Conservation (phyloP, 2,797 vertebrate species). For the Gymnocypris eckloni region DNA sequence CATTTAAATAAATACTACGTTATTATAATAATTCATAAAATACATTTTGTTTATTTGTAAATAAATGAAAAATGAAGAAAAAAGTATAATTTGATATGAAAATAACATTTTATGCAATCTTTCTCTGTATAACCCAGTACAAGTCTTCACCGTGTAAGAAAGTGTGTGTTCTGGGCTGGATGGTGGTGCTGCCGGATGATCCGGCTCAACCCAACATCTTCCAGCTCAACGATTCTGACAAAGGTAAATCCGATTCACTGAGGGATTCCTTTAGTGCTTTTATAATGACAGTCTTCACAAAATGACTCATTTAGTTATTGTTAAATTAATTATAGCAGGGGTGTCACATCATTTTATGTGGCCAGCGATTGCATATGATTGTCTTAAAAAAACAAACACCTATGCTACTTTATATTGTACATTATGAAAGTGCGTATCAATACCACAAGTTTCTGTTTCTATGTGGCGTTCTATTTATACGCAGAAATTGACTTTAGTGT, state of each 20-base stretch:
- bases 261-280: not conserved
- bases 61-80: not conserved
- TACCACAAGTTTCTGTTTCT: too few relatives aligned
- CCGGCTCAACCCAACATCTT: slow-evolving; percentile 93
- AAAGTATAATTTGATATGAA: not conserved
- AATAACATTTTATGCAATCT: not conserved
- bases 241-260: slow-evolving; percentile 76
- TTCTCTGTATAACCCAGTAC: slow-evolving; percentile 76
- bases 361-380: too few relatives aligned
- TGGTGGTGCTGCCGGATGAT: slow-evolving; percentile 91
- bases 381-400: too few relatives aligned
- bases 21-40: not conserved
- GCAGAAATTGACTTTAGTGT: too few relatives aligned
- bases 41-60: not conserved
- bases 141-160: slow-evolving; percentile 93
- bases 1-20: not conserved
- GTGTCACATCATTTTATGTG: too few relatives aligned
- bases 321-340: too few relatives aligned
- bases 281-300: not conserved
- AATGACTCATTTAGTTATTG: not conserved
- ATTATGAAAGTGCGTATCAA: too few relatives aligned
- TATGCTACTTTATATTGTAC: too few relatives aligned
- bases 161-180: slow-evolving; percentile 90
- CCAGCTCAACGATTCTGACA: slow-evolving; percentile 93
- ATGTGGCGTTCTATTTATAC: too few relatives aligned